Evolutionary conservation across 2,113 vertebrate genomes (phyloP), one percentile per base, ranked within the genome.

Genomic region (Microtus oregoni): DNA sequence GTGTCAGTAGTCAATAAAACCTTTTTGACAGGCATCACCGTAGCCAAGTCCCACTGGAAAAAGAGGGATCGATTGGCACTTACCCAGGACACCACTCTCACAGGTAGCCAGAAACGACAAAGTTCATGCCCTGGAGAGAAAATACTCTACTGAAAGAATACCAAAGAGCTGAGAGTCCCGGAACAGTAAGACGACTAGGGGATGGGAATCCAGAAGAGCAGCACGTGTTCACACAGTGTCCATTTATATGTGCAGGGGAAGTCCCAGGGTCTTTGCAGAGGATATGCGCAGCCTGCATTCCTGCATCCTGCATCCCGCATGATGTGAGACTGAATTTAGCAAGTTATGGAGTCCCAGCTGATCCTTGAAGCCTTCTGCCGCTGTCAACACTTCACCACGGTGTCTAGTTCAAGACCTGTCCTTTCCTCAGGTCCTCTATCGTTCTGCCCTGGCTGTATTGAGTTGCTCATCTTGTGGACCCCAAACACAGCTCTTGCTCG

Each of bases 291-390:
- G 22, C 55, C 52, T 38, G 35, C 8, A 20, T 55, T 14, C 55
- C 55, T 76, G 28, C 20, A 32, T 20, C 35, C n/a, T 52, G 52
- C 58, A 17, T 35, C 20, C 67, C 8, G 12, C 19, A 17, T 50
- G 38, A 19, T 7, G 14, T 35, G 65, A 77, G 50, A 24, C 63
- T 44, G 17, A 19, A 10, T 4, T 41, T 15, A 89, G 32, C 58
- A 17, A 9, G 35, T 17, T 22, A 10, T 2, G 2, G 14, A 32
- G 47, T 17, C 9, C 24, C 30, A 22, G 26, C 28, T 1, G 30
- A 8, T 35, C 2, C 0, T 1, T 7, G 0, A 13, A 32, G 81
- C 58, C n/a, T 55, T 38, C 15, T 20, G 76, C 72, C 4, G 2
- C 47, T 22, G 35, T 35, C 17, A 22, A 47, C 41, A 50, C 52